Evolutionary conservation across 2,888 invertebrate genomes (phyloP).

Genomic region (Nomada flava): DNA sequence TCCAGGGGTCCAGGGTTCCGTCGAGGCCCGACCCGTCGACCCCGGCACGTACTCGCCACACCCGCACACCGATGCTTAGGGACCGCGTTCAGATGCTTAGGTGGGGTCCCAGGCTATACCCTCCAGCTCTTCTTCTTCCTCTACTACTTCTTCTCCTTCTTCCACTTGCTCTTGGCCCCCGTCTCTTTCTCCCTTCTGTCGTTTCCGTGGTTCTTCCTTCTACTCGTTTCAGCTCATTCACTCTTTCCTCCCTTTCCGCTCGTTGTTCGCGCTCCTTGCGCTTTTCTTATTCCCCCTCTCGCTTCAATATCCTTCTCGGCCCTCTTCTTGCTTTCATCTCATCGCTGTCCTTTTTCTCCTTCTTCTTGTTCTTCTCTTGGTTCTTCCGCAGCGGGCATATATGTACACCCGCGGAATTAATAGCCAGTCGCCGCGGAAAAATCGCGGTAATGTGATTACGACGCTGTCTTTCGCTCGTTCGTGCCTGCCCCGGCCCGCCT

Average conservation of each 20-base stretch:
- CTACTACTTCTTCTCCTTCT: slow-evolving; percentile 12
- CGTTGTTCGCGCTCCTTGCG: slow-evolving; percentile 9
- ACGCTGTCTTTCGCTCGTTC: slow-evolving; percentile 80
- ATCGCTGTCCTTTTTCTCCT: slow-evolving; percentile 13
- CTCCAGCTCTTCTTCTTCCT: slow-evolving; percentile 57
- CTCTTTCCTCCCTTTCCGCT: slow-evolving; percentile 15
- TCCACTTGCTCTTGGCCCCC: not conserved
- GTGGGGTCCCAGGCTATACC: slow-evolving; percentile 76
- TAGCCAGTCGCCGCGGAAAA: slow-evolving; percentile 81
- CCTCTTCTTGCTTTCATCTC: slow-evolving; percentile 20
- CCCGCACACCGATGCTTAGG: slow-evolving; percentile 82
- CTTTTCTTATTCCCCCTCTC: slow-evolving; percentile 5
- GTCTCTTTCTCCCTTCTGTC: slow-evolving; percentile 18
- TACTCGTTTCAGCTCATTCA: slow-evolving; percentile 18
- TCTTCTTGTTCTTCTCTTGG: slow-evolving; percentile 23
- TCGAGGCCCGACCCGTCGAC: slow-evolving; percentile 82
- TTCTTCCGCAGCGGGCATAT: slow-evolving; percentile 66
- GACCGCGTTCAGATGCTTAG: slow-evolving; percentile 78
- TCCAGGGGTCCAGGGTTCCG: slow-evolving; percentile 75
- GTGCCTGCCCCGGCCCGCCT: slow-evolving; percentile 74
- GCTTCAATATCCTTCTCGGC: slow-evolving; percentile 22
- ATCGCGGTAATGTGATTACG: slow-evolving; percentile 82
- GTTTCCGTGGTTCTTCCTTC: slow-evolving; percentile 36
- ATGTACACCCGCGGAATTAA: slow-evolving; percentile 81
- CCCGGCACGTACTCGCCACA: slow-evolving; percentile 84